These are phyloP conservation scores for Lepilemur septentrionalis DNA, from an alignment of 2,797 vertebrate species.

Conservation along the genomic window DNA sequence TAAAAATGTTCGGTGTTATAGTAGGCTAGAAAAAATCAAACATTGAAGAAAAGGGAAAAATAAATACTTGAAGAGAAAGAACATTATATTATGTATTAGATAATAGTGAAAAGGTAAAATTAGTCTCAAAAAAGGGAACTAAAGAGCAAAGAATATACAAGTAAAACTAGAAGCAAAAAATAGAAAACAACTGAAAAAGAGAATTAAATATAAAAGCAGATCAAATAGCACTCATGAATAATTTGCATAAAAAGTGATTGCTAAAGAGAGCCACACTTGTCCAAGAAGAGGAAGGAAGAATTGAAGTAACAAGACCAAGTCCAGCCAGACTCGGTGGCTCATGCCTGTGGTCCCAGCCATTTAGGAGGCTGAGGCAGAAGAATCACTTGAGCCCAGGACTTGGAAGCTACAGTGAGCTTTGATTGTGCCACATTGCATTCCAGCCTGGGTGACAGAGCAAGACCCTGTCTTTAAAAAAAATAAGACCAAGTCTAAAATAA, in stretches of 20 bases:
- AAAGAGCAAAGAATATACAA: neutral
- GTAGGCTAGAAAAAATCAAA: constrained; percentile 3
- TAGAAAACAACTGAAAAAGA: neutral
- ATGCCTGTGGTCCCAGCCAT: no score
- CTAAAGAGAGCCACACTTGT: neutral
- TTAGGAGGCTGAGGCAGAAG: neutral
- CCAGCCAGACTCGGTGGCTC: neutral
- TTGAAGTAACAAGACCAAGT: neutral
- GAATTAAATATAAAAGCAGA: neutral
- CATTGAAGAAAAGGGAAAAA: neutral
- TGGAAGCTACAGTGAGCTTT: neutral
- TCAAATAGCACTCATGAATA: neutral
- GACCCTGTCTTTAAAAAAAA: neutral
- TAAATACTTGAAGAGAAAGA: neutral
- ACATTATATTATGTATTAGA: neutral
- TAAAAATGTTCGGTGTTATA: neutral
- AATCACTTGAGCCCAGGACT: neutral
- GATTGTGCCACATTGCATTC: neutral
- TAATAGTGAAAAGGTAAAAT: neutral
- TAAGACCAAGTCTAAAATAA: neutral
- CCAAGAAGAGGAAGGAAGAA: neutral
- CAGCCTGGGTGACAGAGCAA: neutral
- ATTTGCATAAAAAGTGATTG: neutral
- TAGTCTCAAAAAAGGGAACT: neutral
- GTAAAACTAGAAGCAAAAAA: neutral